Evolutionary conservation across 2,797 vertebrate genomes (phyloP), one percentile per base, ranked within the genome.

Genomic region (Mus caroli): DNA sequence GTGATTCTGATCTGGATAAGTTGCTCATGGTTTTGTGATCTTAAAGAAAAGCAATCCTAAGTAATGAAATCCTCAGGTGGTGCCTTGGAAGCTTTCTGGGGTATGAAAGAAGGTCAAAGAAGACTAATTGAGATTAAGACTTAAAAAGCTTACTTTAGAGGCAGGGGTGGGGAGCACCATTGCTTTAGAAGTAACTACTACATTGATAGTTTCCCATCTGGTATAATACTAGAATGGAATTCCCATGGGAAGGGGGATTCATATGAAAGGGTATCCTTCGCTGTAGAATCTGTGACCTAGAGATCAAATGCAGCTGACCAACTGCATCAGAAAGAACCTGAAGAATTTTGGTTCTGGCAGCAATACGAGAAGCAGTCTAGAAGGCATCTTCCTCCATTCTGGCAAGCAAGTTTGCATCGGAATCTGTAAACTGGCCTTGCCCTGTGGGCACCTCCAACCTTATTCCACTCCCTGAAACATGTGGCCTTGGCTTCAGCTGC

Each of bases 51-150:
- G 54, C 60, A 62, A 77, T 78, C 28, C 79, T 54, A 76, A 75
- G 40, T 93, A 95, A 88, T 91, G 84, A 94, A 82, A 73, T 91
- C 67, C 90, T 52, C 37, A 93, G 28, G 40, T 67, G 71, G 94
- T 62, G 90, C 50, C 73, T 77, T 93, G 58, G 71, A 79, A 91
- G 20, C 22, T 14, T 37, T 96, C 67, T 86, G 40, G n/a, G 56
- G 19, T 24, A 19, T 76, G 40, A 88, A 24, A 95, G 11, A 88
- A 94, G 4, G 37, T 31, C 37, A 87, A 94, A 91, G 83, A 94
- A 84, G 85, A 96, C 67, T 40, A 37, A 87, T 12, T 28, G 28
- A 89, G 26, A 43, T 22, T 54, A 46, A 85, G 19, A 3, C 24
- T 69, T 90, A 76, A 17, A 40, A 94, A 62, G 84, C 8, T 90